These are phyloP conservation scores for Scelioninae gen. 1 DNA, from an alignment of 2,888 invertebrate genomes.

Conservation along the genomic window DNA sequence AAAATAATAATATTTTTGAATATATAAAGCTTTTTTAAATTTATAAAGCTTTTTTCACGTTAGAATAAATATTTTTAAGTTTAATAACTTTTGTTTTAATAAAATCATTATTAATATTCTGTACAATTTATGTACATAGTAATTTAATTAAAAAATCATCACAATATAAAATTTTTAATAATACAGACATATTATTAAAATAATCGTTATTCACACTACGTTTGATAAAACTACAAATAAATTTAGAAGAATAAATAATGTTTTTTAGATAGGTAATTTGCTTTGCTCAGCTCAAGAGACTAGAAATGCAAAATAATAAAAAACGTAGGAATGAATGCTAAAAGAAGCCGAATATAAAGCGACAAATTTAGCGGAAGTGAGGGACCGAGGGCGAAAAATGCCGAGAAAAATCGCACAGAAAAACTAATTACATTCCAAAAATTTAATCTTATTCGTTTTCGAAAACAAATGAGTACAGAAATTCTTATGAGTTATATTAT, in stretches of 20 bases:
- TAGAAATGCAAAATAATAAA: slow-evolving; percentile 45
- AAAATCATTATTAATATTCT: too few species aligned
- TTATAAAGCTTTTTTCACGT: too few species aligned
- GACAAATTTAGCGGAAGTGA: slow-evolving; percentile 32
- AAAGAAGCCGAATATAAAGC: slow-evolving; percentile 47
- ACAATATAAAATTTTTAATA: too few species aligned
- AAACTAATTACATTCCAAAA: slow-evolving; percentile 65
- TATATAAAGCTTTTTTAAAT: too few species aligned
- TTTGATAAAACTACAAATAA: slow-evolving; percentile 30
- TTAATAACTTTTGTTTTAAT: too few species aligned
- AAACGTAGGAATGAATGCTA: slow-evolving; percentile 19
- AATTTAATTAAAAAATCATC: too few species aligned
- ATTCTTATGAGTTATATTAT: slow-evolving; percentile 22
- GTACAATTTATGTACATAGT: too few species aligned
- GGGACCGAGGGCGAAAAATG: slow-evolving; percentile 20
- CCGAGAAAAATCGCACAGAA: slow-evolving; percentile 54
- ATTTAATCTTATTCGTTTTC: slow-evolving; percentile 33
- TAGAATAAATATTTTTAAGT: too few species aligned
- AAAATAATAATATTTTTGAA: too few species aligned
- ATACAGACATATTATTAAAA: too few species aligned
- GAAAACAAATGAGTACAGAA: slow-evolving; percentile 18
- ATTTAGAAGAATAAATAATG: slow-evolving; percentile 52
- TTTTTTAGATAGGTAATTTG: slow-evolving; percentile 37
- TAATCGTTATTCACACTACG: too few species aligned
- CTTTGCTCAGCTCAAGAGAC: slow-evolving; percentile 37